These are phyloP conservation scores for Elegia similella DNA, from an alignment of 2,888 invertebrate species.

Conservation along the genomic window DNA sequence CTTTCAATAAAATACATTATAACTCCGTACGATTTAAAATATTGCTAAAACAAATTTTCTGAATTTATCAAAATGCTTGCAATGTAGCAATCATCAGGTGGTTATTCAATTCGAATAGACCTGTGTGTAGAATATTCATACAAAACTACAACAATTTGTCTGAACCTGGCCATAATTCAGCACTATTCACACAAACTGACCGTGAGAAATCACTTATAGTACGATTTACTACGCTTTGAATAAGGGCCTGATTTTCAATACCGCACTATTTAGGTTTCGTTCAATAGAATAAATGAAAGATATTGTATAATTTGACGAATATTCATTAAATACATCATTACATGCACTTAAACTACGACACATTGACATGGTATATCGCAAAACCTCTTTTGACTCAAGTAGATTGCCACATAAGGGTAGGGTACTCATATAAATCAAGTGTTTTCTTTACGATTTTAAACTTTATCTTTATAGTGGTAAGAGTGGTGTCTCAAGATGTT, in stretches of 20 bases:
- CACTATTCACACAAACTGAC: neutral
- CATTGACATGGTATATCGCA: constrained; percentile 5
- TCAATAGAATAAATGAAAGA: neutral
- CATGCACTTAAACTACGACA: neutral
- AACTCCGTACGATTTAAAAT: too few species aligned
- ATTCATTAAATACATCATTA: constrained; percentile 1
- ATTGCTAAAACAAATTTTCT: too few species aligned
- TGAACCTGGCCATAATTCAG: neutral
- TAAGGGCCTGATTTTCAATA: neutral
- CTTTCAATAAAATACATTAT: too few species aligned
- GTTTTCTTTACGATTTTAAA: neutral
- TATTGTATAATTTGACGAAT: neutral
- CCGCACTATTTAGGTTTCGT: neutral
- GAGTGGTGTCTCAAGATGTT: neutral
- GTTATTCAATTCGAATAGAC: too few species aligned
- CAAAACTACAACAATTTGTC: too few species aligned
- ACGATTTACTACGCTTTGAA: neutral
- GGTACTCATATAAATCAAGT: neutral
- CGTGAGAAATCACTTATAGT: neutral
- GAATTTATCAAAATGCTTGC: too few species aligned
- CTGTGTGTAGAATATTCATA: too few species aligned
- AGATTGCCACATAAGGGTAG: constrained; percentile 7
- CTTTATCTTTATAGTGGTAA: neutral
- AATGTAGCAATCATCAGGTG: too few species aligned
- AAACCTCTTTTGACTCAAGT: constrained; percentile 2